These are phyloP conservation scores for Heliconius erato DNA, from an alignment of 2,888 invertebrate species.

Conservation along the genomic window DNA sequence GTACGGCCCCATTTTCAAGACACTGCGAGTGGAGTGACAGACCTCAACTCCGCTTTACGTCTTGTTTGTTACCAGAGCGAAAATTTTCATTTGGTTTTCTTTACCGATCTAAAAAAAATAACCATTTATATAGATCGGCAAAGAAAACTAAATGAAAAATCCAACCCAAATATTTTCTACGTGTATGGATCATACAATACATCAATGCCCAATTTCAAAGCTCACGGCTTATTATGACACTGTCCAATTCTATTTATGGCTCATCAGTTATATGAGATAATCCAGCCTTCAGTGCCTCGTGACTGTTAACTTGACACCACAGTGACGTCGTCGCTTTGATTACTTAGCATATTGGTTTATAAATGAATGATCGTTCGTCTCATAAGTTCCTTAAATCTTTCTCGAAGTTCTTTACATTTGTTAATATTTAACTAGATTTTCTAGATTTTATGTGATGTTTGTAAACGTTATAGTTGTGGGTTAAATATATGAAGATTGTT, in stretches of 20 bases:
- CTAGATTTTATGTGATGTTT: not conserved
- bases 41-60: too few relatives aligned
- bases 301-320: conserved; percentile 16
- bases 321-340: conserved; percentile 2
- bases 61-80: too few relatives aligned
- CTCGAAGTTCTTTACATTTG: not conserved
- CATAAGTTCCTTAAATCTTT: not conserved
- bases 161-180: not conserved
- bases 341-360: conserved; percentile 17
- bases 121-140: too few relatives aligned
- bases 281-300: conserved; percentile 17
- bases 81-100: too few relatives aligned
- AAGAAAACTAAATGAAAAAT: not conserved
- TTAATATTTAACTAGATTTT: not conserved
- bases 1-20: too few relatives aligned
- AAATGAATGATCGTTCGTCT: not conserved
- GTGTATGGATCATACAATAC: not conserved
- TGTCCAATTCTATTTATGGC: conserved; percentile 27
- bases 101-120: too few relatives aligned
- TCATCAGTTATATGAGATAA: conserved; percentile 27
- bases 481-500: not conserved
- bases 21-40: too few relatives aligned
- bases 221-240: conserved; percentile 2
- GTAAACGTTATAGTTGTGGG: not conserved
- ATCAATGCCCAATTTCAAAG: not conserved